Base-by-base conservation (phyloP, 2,113 vertebrate genomes). In the Ceyx margarethae region DNA sequence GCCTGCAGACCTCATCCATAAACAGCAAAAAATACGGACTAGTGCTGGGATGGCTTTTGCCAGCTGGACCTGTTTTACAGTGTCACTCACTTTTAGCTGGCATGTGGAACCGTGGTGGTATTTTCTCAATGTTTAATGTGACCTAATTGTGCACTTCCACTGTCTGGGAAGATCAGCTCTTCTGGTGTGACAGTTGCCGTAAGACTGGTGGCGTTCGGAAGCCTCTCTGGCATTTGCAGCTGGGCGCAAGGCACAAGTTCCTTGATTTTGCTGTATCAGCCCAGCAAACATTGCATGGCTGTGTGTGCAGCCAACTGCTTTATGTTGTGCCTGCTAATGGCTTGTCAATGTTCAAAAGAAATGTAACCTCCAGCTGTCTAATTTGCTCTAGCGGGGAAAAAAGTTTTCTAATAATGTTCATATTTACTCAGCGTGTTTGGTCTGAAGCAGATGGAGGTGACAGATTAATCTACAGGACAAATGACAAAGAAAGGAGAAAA, bases 131-230 rank as follows among this genome's bases (percentile, higher is more conserved):
- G 57, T 92, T 94, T 91, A 87, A 77, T 48, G 93, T 83, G 88
- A 91, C 85, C 82, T 93, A 81, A 92, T 85, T 95, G 79, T 93
- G 76, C 87, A 78, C 43, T 95, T 93, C 76, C 48, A 40, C 85
- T 91, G 51, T 83, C 87, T 67, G 68, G 48, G 65, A 90, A 61
- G 26, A 91, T 93, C 69, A 93, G 51, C 64, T 85, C 18, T 79
- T 81, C 20, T 60, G 31, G 57, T 77, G 37, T 93, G 93, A 93
- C 57, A 74, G 61, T 82, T 77, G 61, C 73, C 1, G 2, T 85
- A 31, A 53, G 94, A 61, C 37, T 7, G 13, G 68, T 60, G 72
- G 60, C 0, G 0, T 80, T 82, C 42, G 28, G 71, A 35, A 92
- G 31, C 29, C 7, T 77, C 40, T 57, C 8, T 0, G 8, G 65